Evolutionary conservation across 2,113 vertebrate species (phyloP), one percentile per base, ranked within the genome.

Genomic region (Salvelinus alpinus): DNA sequence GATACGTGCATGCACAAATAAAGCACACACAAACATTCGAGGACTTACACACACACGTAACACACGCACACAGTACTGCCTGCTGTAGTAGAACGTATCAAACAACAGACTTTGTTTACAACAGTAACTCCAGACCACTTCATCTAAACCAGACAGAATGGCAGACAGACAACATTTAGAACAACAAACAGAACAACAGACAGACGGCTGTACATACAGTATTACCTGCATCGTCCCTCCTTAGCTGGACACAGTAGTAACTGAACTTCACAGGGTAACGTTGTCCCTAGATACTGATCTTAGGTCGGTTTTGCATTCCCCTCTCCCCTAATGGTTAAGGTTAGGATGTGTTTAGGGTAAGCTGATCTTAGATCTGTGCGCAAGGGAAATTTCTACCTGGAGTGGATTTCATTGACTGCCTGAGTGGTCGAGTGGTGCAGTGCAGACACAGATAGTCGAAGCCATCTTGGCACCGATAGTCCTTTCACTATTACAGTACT

Each of bases 401-500:
- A 54, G 47, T 70, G 18, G 9, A 54, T 9, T 72, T 68, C 64
- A 66, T 54, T 54, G 77, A 9, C 82, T 82, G 74, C 70, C 51
- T 16, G 12, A 54, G 16, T 1, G 3, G 51, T 70, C 78, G 64
- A 51, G 83, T 75, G 76, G 80, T 77, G 84, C 86, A 82, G 82
- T 74, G 86, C 84, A 82, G 70, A 85, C 80, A 82, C 84, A 78
- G 73, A 84, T 71, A 25, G n/a, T 25, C 8, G 14, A 2, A 31
- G 74, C 77, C 75, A 76, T 73, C 57, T 79, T 79, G 82, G 82
- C 69, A 82, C 64, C 11, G 64, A 81, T 66, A 27, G 0, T 62
- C 86, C 73, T 76, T 83, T 88, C 72, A 80, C 81, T 90, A 57
- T 86, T 71, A 78, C 51, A 54, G 51, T 18, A 54, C 16, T 18